Evolutionary conservation across 2,797 vertebrate species (phyloP).

Genomic region (Philypnodon macrostomus): DNA sequence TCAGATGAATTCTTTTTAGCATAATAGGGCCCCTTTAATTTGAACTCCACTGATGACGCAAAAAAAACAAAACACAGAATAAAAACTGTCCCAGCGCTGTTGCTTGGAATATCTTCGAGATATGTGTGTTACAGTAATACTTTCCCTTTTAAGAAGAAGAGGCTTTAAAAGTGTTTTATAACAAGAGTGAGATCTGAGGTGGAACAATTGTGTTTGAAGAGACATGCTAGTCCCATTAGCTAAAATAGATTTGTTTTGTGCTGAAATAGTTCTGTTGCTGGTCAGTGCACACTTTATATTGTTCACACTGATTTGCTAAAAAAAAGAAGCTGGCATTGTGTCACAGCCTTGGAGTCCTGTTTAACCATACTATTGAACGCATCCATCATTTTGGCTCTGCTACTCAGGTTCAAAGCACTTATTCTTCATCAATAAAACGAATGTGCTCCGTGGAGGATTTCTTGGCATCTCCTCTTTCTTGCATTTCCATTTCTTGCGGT

Average conservation of each 20-base stretch:
- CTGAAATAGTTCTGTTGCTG: constrained; percentile 28
- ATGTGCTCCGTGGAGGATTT: constrained; percentile 70
- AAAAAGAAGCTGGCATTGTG: constrained; percentile 11
- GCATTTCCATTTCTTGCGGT: constrained; percentile 77
- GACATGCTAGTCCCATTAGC: constrained; percentile 12
- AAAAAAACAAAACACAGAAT: constrained; percentile 17
- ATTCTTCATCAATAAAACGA: constrained; percentile 82
- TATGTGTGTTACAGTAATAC: constrained; percentile 27
- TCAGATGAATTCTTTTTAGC: too few relatives aligned
- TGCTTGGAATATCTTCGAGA: constrained; percentile 25
- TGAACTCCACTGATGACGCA: constrained; percentile 1
- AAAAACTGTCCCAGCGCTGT: constrained; percentile 18
- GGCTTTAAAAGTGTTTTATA: constrained; percentile 23
- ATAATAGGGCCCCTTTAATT: too few relatives aligned
- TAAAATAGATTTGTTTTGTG: constrained; percentile 36
- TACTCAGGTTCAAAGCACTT: constrained; percentile 37
- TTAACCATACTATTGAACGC: background rate
- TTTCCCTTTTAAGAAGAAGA: constrained; percentile 26
- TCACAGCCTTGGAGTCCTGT: constrained; percentile 5
- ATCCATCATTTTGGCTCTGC: constrained; percentile 12
- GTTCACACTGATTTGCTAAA: constrained; percentile 13
- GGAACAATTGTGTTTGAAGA: constrained; percentile 8
- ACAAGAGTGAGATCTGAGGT: background rate
- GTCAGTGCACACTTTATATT: constrained; percentile 8
- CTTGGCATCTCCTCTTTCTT: constrained; percentile 55